Evolutionary conservation across 2,113 vertebrate genomes (phyloP).

Genomic region (Mesitornis unicolor): DNA sequence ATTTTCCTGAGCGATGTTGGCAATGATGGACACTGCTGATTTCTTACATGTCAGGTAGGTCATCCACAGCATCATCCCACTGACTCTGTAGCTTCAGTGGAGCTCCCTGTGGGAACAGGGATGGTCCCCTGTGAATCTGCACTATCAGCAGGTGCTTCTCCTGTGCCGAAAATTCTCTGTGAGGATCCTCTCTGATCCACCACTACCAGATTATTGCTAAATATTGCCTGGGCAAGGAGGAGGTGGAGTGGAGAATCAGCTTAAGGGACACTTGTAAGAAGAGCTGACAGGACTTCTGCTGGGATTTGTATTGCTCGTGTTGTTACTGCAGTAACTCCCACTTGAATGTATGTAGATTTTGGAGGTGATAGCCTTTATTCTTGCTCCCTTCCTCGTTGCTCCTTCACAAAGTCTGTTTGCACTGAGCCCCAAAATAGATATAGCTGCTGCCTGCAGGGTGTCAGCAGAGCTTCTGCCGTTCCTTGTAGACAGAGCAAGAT

Average conservation of each 20-base stretch:
- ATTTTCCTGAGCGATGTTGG: not conserved
- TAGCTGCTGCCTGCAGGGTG: not conserved
- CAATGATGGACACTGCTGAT: not conserved
- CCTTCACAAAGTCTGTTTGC: conserved; percentile 49
- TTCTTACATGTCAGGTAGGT: not conserved
- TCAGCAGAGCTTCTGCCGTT: not conserved
- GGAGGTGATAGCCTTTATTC: conserved; percentile 52
- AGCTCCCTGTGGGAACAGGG: not conserved
- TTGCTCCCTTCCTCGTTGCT: conserved; percentile 27
- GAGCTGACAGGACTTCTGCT: not conserved
- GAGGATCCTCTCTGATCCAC: not conserved
- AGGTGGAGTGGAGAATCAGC: not conserved
- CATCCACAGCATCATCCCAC: not conserved
- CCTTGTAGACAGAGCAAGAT: not conserved
- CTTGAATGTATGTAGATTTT: not conserved
- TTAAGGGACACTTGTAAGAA: not conserved
- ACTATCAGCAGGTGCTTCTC: not conserved
- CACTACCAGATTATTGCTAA: not conserved
- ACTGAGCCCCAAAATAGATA: not conserved
- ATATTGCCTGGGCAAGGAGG: not conserved
- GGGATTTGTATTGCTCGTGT: not conserved
- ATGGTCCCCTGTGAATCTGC: not conserved
- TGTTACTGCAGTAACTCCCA: conserved; percentile 5
- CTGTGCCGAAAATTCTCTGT: not conserved
- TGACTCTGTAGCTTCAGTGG: not conserved